These are phyloP conservation scores for Ennomos quercinarius DNA, from an alignment of 2,888 invertebrate genomes.

Conservation along the genomic window DNA sequence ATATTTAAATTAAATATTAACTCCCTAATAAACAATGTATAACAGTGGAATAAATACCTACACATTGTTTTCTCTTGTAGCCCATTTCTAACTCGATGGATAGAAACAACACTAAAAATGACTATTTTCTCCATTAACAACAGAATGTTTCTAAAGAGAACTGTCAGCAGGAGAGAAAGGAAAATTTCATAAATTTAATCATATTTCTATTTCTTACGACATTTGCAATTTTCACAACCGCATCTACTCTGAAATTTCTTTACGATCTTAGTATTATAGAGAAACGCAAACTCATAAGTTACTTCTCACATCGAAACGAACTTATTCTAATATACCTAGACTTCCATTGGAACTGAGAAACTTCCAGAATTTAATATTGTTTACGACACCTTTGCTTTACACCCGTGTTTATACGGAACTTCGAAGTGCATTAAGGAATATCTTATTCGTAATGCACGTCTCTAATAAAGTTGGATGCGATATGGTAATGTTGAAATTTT, in stretches of 20 bases:
- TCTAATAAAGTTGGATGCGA: slow-evolving; percentile 40
- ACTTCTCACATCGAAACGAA: slow-evolving; percentile 66
- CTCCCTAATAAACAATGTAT: too few species aligned
- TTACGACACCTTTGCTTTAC: slow-evolving; percentile 80
- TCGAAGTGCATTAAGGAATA: slow-evolving; percentile 57
- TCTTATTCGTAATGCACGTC: slow-evolving; percentile 46
- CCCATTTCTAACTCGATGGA: too few species aligned
- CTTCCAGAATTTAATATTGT: slow-evolving; percentile 76
- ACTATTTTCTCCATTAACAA: too few species aligned
- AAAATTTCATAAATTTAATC: too few species aligned
- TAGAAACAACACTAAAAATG: too few species aligned
- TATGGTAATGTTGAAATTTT: slow-evolving; percentile 31
- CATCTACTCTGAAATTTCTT: slow-evolving; percentile 4
- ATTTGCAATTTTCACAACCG: background rate
- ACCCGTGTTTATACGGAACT: slow-evolving; percentile 64
- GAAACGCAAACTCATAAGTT: slow-evolving; percentile 57
- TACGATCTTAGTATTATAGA: slow-evolving; percentile 3
- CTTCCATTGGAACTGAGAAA: slow-evolving; percentile 52
- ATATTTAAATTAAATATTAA: too few species aligned
- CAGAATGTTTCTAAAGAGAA: too few species aligned
- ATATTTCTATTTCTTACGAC: too few species aligned
- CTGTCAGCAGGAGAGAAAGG: too few species aligned
- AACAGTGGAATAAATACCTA: too few species aligned
- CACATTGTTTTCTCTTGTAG: too few species aligned
- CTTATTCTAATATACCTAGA: slow-evolving; percentile 69